Base-by-base conservation (phyloP, 2,888 invertebrate species). In the Cyrtodaria siliqua region DNA sequence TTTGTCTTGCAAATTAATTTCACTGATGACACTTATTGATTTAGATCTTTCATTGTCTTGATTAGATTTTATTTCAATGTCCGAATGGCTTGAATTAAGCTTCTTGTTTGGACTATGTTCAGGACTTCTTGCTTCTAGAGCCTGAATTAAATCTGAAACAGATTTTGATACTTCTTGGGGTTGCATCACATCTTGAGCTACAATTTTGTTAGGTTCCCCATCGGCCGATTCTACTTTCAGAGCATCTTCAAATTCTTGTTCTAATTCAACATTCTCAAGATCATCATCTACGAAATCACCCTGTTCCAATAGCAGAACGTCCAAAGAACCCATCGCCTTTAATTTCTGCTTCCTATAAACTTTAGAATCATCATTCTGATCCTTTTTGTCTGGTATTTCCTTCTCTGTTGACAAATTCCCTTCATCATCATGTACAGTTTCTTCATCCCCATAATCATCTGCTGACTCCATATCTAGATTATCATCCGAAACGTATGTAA, bases 231-330 rank as follows among this genome's bases (percentile, higher is more conserved):
- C 61, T 24, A 64, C 40, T 50, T 55, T 55, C 16, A 64, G 33
- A 40, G 55, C 55, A 4, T 53, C 53, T n/a, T 24, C 18, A 60
- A 73, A 61, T 38, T 73, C 72, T 42, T n/a, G 20, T 55, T 66
- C 63, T 40, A 73, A 26, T 20, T 77, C 73, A 49, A 73, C 63
- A 57, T 63, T 52, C 42, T 73, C 33, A n/a, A 27, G 16, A 44
- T 66, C 50, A 6, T n/a, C 16, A 29, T 74, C 67, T 26, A 73
- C 50, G n/a, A 67, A 57, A 24, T 80, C 57, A 18, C 71, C 73
- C 59, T 80, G 80, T 44, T 73, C 50, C 9, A 64, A 57, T 9
- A 80, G 33, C 29, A 80, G 63, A 16, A 74, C 8, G 68, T 80
- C 80, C 16, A 80, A 53, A 12, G 76, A 77, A 60, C 59, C 44